phyloP scores from a whole-genome alignment of 2,113 vertebrate genomes.

The Neofelis nebulosa region DNA sequence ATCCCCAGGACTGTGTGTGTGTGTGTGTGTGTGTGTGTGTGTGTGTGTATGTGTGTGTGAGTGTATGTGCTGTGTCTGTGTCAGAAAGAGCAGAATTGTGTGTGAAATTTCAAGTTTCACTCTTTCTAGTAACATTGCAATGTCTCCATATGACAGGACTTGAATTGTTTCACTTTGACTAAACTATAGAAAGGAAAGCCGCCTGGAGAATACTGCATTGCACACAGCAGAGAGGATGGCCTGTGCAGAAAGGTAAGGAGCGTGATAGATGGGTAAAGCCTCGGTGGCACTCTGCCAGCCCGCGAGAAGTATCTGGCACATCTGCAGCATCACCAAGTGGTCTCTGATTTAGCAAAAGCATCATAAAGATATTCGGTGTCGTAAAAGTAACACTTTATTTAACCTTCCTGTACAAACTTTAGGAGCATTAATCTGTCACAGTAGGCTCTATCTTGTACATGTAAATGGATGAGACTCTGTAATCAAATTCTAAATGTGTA shows the following conservation, averaged over 20 bases:
- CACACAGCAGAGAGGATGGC: not conserved
- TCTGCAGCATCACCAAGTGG: slow-evolving; percentile 76
- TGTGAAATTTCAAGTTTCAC: not conserved
- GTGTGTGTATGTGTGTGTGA: not conserved
- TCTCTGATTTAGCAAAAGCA: slow-evolving; percentile 78
- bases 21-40: not conserved
- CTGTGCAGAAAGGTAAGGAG: not conserved
- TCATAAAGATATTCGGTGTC: slow-evolving; percentile 79
- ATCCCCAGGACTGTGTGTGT: fast-evolving
- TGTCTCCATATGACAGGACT: slow-evolving; percentile 20
- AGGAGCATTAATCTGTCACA: slow-evolving; percentile 85
- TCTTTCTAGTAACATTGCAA: not conserved
- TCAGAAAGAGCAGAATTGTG: not conserved
- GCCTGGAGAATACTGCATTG: not conserved
- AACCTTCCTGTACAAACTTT: slow-evolving; percentile 85
- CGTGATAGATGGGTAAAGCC: not conserved
- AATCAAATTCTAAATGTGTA: slow-evolving; percentile 88
- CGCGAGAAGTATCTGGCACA: slow-evolving; percentile 68
- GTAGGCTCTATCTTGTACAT: slow-evolving; percentile 86
- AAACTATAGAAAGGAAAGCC: not conserved
- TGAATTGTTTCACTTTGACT: slow-evolving; percentile 51
- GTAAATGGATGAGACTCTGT: slow-evolving; percentile 84
- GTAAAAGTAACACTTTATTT: slow-evolving; percentile 83
- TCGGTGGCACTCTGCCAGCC: slow-evolving; percentile 57
- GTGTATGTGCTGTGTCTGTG: too few relatives aligned